Conservation (phyloP, 2,113 vertebrate genomes). For the Crotalus viridis region DNA sequence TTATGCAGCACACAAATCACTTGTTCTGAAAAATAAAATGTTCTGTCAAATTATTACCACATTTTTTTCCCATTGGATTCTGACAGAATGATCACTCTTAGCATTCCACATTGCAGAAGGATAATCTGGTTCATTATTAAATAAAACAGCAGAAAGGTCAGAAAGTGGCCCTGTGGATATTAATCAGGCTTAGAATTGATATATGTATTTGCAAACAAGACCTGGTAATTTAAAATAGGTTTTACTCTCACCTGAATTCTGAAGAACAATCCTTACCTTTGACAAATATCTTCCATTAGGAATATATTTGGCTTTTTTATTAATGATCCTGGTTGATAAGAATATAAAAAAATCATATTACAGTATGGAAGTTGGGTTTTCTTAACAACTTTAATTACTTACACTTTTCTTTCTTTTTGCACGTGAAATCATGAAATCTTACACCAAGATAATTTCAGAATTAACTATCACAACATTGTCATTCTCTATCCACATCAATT, state of each 20-base stretch:
- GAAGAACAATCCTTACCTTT: background rate
- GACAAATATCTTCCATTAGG: background rate
- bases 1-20: slow-evolving; percentile 24
- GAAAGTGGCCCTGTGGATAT: background rate
- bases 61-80: background rate
- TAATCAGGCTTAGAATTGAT: background rate
- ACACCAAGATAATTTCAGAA: background rate
- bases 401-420: background rate
- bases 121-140: background rate
- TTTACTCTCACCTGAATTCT: background rate
- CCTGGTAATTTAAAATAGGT: background rate
- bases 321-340: background rate
- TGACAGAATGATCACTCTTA: background rate
- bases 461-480: background rate
- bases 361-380: background rate
- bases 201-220: background rate
- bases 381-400: background rate
- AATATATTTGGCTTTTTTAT: background rate
- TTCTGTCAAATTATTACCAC: background rate
- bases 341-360: background rate
- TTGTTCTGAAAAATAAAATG: slow-evolving; percentile 43
- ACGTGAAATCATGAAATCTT: background rate
- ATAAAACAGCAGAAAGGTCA: background rate
- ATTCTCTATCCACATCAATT: background rate
- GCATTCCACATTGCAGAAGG: background rate